Evolutionary conservation across 2,888 invertebrate species (phyloP).

Genomic region (Eristalis tenax): DNA sequence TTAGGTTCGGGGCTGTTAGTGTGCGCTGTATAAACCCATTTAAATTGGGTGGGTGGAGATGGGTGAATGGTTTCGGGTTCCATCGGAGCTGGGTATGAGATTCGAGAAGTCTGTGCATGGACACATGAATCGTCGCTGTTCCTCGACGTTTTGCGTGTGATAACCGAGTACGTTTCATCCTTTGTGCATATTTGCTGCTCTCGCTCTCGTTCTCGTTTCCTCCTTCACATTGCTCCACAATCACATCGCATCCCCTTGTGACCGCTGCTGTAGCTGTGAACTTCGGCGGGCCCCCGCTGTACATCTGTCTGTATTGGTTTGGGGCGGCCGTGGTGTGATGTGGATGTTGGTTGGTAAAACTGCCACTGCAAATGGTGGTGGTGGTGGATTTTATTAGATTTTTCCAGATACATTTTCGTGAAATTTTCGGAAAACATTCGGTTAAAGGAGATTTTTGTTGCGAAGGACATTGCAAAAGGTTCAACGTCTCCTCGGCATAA

Average conservation of each 20-base stretch:
- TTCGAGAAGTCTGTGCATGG: slow-evolving; percentile 57
- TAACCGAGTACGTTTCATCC: slow-evolving; percentile 64
- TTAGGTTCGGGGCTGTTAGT: slow-evolving; percentile 39
- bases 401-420: slow-evolving; percentile 66
- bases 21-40: slow-evolving; percentile 36
- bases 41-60: background rate
- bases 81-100: slow-evolving; percentile 9
- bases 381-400: slow-evolving; percentile 69
- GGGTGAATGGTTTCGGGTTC: background rate
- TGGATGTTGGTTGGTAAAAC: background rate
- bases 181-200: slow-evolving; percentile 67
- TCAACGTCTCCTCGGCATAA: slow-evolving; percentile 26
- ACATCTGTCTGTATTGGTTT: slow-evolving; percentile 48
- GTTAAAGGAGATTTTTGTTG: slow-evolving; percentile 70
- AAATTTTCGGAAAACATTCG: slow-evolving; percentile 69
- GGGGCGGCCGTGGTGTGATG: background rate
- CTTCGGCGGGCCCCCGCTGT: slow-evolving; percentile 44
- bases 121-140: slow-evolving; percentile 63
- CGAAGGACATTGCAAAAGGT: slow-evolving; percentile 71
- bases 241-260: slow-evolving; percentile 11
- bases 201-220: slow-evolving; percentile 47
- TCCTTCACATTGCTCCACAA: slow-evolving; percentile 13
- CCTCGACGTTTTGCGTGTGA: slow-evolving; percentile 59
- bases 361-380: background rate
- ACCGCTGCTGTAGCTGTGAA: slow-evolving; percentile 3